phyloP scores from a whole-genome alignment of 2,113 vertebrate species.

The Heterochromis multidens region DNA sequence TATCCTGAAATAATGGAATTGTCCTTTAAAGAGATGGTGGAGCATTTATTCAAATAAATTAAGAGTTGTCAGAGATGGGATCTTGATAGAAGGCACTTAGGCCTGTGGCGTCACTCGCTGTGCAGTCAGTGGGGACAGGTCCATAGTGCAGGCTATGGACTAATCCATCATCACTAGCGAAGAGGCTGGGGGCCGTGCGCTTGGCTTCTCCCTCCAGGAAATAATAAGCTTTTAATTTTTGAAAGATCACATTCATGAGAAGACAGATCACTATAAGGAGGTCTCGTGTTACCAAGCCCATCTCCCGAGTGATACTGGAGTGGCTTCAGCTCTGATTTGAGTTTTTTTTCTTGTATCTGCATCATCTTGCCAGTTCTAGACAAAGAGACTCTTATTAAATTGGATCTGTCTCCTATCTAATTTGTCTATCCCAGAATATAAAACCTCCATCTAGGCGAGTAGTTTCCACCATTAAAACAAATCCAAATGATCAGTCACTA shows the following conservation, averaged over 20 bases:
- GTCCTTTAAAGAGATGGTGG: slow-evolving; percentile 36
- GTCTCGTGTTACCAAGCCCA: slow-evolving; percentile 38
- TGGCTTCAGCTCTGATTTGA: slow-evolving; percentile 39
- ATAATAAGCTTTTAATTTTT: slow-evolving; percentile 81
- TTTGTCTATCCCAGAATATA: not conserved
- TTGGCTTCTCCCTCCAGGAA: slow-evolving; percentile 64
- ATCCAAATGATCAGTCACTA: not conserved
- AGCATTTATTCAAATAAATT: slow-evolving; percentile 70
- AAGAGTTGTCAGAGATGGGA: slow-evolving; percentile 51
- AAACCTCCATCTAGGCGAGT: not conserved
- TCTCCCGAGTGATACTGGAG: slow-evolving; percentile 37
- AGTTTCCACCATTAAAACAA: not conserved
- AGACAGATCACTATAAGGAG: slow-evolving; percentile 61
- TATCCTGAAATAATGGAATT: slow-evolving; percentile 17
- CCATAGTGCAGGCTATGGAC: slow-evolving; percentile 37
- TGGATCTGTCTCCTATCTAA: not conserved
- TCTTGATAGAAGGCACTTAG: slow-evolving; percentile 58
- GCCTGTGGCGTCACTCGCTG: slow-evolving; percentile 30
- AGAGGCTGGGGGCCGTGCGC: slow-evolving; percentile 36
- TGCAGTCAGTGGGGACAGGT: slow-evolving; percentile 59
- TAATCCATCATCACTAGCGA: slow-evolving; percentile 72
- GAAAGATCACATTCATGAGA: slow-evolving; percentile 63
- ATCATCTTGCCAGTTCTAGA: slow-evolving; percentile 21
- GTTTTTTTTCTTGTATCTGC: slow-evolving; percentile 23
- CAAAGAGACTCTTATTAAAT: not conserved